Base-by-base conservation (phyloP, 2,113 vertebrate genomes). In the Empidonax traillii region DNA sequence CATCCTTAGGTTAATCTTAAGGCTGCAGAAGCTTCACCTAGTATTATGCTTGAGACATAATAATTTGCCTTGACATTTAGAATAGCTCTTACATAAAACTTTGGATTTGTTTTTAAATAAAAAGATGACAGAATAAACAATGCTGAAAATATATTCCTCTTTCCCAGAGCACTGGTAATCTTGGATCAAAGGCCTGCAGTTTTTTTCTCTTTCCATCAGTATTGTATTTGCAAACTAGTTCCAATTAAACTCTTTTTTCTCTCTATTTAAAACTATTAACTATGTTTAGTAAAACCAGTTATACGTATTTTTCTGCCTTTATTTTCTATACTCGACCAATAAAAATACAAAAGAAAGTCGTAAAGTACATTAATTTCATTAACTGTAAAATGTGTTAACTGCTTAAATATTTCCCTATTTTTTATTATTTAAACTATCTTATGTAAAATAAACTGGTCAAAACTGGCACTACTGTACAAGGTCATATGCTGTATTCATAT, bases 21-120 rank as follows among this genome's bases (percentile, higher is more conserved):
- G 53, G 71, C 71, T 85, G 78, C 59, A 31, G 74, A 91, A 86
- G 17, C 49, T 89, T 95, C 95, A 96, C 82, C 58, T 31, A 81
- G 15, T 85, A 61, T 81, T 69, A 85, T 14, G 20, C 35, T 59
- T 65, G 62, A 88, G n/a, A 90, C 44, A 73, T 67, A 71, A 67
- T 63, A 91, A 91, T 83, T 88, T 90, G 80, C 61, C 65, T 93
- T 4, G 9, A 93, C 56, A 81, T 96, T 88, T 84, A 88, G 76
- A 84, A 72, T 75, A 51, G 35, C 63, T 84, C 83, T 89, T 90
- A 84, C 25, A 88, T 78, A 93, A 94, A 93, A 86, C 61, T 93
- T 86, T 6, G 53, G 52, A 41, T 56, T 84, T 68, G 6, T 78
- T 81, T 91, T 91, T 28, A 65, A 74, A 72, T 19, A 56, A 71